These are phyloP conservation scores for Minunthozetes semirufus DNA, from an alignment of 2,888 invertebrate species.

Conservation along the genomic window DNA sequence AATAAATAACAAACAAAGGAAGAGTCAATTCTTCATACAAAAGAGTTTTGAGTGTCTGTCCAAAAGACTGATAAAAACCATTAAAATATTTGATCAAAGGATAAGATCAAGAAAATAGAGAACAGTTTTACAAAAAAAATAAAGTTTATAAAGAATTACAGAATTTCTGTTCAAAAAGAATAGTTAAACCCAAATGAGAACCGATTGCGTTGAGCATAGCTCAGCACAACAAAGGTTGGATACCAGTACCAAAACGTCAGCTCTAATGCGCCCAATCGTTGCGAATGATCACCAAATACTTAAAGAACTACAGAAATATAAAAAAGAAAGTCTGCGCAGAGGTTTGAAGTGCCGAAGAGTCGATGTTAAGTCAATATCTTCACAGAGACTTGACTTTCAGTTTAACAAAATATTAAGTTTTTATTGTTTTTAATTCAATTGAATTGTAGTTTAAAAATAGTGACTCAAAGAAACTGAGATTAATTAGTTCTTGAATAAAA, in stretches of 20 bases:
- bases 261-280: conserved; percentile 13
- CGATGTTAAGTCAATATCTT: too few relatives aligned
- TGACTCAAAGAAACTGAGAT: too few relatives aligned
- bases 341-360: too few relatives aligned
- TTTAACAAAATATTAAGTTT: too few relatives aligned
- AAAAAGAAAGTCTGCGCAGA: too few relatives aligned
- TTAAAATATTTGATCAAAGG: neutral
- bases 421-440: too few relatives aligned
- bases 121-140: neutral
- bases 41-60: neutral
- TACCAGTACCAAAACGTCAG: neutral
- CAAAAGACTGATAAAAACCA: neutral
- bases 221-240: neutral
- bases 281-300: neutral
- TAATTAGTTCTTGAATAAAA: too few relatives aligned
- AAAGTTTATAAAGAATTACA: conserved; percentile 14
- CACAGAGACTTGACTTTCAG: too few relatives aligned
- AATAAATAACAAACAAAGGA: neutral
- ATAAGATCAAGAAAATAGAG: neutral
- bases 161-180: neutral
- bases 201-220: neutral
- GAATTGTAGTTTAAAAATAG: too few relatives aligned
- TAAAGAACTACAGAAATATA: too few relatives aligned
- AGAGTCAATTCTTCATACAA: neutral
- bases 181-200: neutral